These are phyloP conservation scores for Athetis lepigone DNA, from an alignment of 2,888 invertebrate genomes.

Conservation along the genomic window DNA sequence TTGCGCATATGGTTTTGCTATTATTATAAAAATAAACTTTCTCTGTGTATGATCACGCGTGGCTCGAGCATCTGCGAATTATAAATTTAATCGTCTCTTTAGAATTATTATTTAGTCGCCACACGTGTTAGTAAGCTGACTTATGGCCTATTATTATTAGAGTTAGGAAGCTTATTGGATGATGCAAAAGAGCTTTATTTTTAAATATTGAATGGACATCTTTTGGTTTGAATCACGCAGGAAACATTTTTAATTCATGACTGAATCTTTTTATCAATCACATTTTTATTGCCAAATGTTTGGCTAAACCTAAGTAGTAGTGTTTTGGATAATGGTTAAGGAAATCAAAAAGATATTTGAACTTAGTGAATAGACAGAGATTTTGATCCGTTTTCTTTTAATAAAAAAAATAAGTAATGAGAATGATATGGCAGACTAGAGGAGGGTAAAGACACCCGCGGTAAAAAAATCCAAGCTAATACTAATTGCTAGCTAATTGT, in stretches of 20 bases:
- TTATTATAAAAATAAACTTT: conserved; percentile 91
- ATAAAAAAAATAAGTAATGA: no score
- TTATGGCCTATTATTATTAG: conserved; percentile 65
- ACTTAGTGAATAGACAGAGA: neutral
- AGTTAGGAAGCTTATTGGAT: conserved; percentile 55
- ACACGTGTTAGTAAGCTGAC: conserved; percentile 78
- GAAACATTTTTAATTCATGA: conserved; percentile 52
- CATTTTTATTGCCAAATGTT: conserved; percentile 40
- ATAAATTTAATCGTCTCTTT: conserved; percentile 85
- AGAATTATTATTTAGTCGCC: conserved; percentile 75
- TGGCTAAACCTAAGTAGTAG: neutral
- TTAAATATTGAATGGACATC: conserved; percentile 52
- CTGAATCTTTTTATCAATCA: conserved; percentile 36
- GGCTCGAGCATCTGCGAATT: conserved; percentile 88
- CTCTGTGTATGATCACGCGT: conserved; percentile 85
- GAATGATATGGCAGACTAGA: no score
- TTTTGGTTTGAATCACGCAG: conserved; percentile 58
- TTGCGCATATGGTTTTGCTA: conserved; percentile 88
- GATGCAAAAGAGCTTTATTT: conserved; percentile 55
- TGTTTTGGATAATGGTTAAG: conserved; percentile 2
- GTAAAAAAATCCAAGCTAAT: no score
- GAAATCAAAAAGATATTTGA: neutral
- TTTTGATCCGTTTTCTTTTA: neutral
- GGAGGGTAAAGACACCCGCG: no score
- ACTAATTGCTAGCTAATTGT: no score